Evolutionary conservation across 2,888 invertebrate species (phyloP).

Genomic region (Hypolimnas misippus): DNA sequence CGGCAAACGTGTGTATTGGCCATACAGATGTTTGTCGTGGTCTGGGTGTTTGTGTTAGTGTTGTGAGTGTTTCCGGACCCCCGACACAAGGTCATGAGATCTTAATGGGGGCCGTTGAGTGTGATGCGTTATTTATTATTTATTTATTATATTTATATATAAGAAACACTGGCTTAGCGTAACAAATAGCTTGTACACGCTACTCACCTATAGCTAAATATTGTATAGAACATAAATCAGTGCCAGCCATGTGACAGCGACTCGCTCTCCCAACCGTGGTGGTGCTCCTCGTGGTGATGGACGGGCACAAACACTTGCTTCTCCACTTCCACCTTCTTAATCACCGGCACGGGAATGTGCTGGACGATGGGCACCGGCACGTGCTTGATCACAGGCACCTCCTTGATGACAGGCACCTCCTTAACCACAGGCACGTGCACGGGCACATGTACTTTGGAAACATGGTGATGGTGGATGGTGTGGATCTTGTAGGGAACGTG

Average conservation of each 20-base stretch:
- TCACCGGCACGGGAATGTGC: conserved; percentile 68
- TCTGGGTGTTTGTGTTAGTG: no score
- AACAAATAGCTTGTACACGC: no score
- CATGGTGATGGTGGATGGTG: conserved; percentile 79
- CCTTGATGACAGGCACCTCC: conserved; percentile 74
- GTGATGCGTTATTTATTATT: no score
- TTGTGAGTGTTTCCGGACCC: no score
- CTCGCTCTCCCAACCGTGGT: conserved; percentile 77
- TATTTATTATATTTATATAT: no score
- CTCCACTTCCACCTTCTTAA: conserved; percentile 72
- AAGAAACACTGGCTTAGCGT: no score
- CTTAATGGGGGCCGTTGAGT: no score
- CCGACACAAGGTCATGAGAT: no score
- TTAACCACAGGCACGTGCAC: conserved; percentile 75
- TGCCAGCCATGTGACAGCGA: conserved; percentile 79
- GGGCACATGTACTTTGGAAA: conserved; percentile 70
- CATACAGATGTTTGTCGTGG: no score
- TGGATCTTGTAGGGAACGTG: conserved; percentile 80
- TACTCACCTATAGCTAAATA: conserved; percentile 62
- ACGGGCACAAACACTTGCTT: conserved; percentile 73
- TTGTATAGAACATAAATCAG: conserved; percentile 54
- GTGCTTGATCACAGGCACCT: conserved; percentile 72
- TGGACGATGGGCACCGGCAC: conserved; percentile 70
- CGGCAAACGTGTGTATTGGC: no score
- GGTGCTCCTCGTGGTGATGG: conserved; percentile 54